Base-by-base conservation (phyloP, 23 tunicate species). In the Trididemnum miniatum region DNA sequence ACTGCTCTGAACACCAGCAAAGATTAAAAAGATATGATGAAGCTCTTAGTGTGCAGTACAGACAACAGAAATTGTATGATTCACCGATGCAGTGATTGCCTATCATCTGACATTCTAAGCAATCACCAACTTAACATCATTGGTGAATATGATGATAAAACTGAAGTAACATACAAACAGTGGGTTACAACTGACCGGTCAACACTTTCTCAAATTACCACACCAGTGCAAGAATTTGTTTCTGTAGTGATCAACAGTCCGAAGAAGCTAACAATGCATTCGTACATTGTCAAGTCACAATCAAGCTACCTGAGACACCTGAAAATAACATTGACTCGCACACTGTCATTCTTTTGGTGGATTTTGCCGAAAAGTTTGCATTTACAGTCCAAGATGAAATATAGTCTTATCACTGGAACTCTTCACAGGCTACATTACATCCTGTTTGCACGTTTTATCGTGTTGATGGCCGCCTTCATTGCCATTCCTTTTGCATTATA, bases 401-500 rank as follows among this genome's bases (percentile, higher is more conserved):
- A 4, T 73, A 82, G 38, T 73, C 77, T 18, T 82, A 82, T 67
- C 86, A 82, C 66, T 82, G 86, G 79, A 82, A 73, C 25, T 38
- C 72, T 36, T n/a, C 52, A 29, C 65, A 51, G 22, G 72, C 77
- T 40, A 82, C 79, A 30, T 73, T 82, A 44, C 86, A 82, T 71
- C 86, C 86, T 37, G 79, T 82, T 12, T 73, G 79, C 38, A 72
- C 71, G 74, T 82, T 39, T 40, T 82, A 82, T 72, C 34, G 33
- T 72, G 73, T 65, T 20, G 65, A 50, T 71, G 60, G 33, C 38
- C 24, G 26, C 35, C 74, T 72, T 37, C 62, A 64, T 28, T 38
- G 73, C 49, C 54, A 30, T 32, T 40, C 37, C 35, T 65, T 71
- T 34, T 82, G 86, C 64, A 39, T 82, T 71, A 7, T 82, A 39